Conservation (phyloP, 35 echinoderm and acorn worm species). For the Apostichopus californicus region DNA sequence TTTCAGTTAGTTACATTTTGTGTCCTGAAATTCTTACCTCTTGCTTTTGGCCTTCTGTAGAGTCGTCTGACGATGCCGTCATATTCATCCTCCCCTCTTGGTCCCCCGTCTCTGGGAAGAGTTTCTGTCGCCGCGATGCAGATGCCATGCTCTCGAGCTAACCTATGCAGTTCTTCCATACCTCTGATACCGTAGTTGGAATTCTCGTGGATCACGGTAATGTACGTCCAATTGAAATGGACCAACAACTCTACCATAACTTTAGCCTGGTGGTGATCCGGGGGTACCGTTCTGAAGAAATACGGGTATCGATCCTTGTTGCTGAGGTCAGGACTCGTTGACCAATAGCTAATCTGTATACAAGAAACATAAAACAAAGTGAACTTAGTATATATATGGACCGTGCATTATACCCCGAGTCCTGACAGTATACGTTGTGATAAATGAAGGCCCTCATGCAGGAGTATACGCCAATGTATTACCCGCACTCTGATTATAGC, state of each 20-base stretch:
- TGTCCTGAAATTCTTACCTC: slow-evolving; percentile 33
- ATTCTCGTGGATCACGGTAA: slow-evolving; percentile 90
- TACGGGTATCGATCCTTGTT: slow-evolving; percentile 89
- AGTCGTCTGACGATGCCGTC: slow-evolving; percentile 62
- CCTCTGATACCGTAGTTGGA: slow-evolving; percentile 90
- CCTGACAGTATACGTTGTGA: too few relatives aligned
- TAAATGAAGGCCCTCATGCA: background rate
- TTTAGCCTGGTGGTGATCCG: slow-evolving; percentile 76
- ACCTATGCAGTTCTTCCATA: slow-evolving; percentile 59
- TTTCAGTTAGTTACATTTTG: background rate
- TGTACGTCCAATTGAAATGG: slow-evolving; percentile 97
- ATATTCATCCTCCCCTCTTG: slow-evolving; percentile 56
- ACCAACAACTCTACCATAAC: slow-evolving; percentile 83
- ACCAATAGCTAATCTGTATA: slow-evolving; percentile 91
- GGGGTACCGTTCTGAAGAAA: slow-evolving; percentile 84
- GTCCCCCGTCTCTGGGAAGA: slow-evolving; percentile 59
- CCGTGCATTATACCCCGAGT: too few relatives aligned
- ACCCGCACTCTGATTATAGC: too few relatives aligned
- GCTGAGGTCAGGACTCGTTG: slow-evolving; percentile 91
- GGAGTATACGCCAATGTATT: background rate
- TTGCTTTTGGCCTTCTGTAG: slow-evolving; percentile 46
- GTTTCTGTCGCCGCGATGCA: slow-evolving; percentile 73
- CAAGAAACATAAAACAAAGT: background rate
- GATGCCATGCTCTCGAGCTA: slow-evolving; percentile 58
- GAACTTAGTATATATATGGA: too few relatives aligned